A percentile compares a stretch with the other conserved stretches of the same genome.
Conservation (phyloP, 2,113 vertebrate genomes). For the Oreotrochilus melanogaster region DNA sequence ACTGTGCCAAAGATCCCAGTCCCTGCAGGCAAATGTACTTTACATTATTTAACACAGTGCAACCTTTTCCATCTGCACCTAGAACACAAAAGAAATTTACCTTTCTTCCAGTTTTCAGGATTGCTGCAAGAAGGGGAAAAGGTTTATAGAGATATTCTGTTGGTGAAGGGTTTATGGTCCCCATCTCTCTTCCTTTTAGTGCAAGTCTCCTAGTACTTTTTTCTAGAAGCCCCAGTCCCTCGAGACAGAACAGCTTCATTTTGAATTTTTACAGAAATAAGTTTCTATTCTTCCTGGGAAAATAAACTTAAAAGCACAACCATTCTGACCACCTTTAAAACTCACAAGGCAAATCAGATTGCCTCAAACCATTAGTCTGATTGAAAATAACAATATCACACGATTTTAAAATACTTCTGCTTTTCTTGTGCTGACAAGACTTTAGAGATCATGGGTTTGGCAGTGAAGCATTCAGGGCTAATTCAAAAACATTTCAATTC, state of each 20-base stretch:
- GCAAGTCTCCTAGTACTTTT: neutral
- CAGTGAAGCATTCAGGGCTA: neutral
- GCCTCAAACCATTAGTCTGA: neutral
- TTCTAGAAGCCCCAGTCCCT: neutral
- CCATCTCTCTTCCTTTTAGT: neutral
- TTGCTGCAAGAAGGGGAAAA: neutral
- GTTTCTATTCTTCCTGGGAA: neutral
- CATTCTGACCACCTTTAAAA: neutral
- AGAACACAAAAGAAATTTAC: neutral
- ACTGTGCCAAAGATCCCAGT: neutral
- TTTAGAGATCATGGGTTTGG: neutral
- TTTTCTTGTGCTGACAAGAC: neutral
- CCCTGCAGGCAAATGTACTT: neutral
- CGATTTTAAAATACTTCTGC: neutral
- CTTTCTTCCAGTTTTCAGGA: neutral
- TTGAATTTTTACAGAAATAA: neutral
- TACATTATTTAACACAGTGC: neutral
- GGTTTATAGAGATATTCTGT: neutral
- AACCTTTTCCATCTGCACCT: neutral
- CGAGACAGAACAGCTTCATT: neutral
- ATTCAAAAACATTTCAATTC: slow-evolving; percentile 25
- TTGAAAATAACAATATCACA: neutral
- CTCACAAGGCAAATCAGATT: neutral
- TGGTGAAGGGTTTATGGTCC: neutral
- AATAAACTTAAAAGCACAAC: neutral